Evolutionary conservation across 1,140 invertebrate genomes (phyloP), one percentile per base, ranked within the genome.

Genomic region (Drosophila micromelanica): DNA sequence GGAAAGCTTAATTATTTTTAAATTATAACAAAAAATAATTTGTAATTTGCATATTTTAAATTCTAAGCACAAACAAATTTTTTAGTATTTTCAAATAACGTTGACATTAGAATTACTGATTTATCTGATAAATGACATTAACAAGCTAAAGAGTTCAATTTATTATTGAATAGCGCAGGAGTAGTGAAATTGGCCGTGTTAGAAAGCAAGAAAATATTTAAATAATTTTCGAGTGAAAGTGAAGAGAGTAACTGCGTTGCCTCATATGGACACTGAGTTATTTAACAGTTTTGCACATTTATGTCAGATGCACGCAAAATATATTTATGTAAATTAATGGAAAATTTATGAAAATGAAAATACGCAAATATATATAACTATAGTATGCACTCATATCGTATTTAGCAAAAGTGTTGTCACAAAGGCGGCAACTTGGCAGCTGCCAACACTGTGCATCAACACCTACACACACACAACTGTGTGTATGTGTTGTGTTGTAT

Each of bases 401-500:
- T 68, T 77, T 73, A 56, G 49, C 12, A 63, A 67, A 78, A 78
- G 82, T 82, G 82, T 76, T 73, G 55, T 61, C 73, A 82, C 63
- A 82, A 86, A 82, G 84, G 78, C 84, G 82, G 71, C 75, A 73
- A 79, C 49, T 72, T 80, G 81, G 70, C 82, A 89, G 84, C 78
- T 86, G 82, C 75, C 82, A 86, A 79, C 82, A 89, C 82, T 86
- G 56, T 37, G 68, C 82, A 78, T 86, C 82, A 86, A 87, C 79
- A 86, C 72, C 82, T 73, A 64, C 43, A 15, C 37, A 37, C 32
- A 12, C 23, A 20, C 32, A 35, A 8, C 6, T 37, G 12, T 32
- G 15, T 40, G 15, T 43, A 2, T 17, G 17, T 2, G 17, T 17
- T 20, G 40, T 54, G 55, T 17, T 52, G 37, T 15, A 15, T 17